phyloP scores from a whole-genome alignment of 2,888 invertebrate genomes.

The Melipona beecheii region DNA sequence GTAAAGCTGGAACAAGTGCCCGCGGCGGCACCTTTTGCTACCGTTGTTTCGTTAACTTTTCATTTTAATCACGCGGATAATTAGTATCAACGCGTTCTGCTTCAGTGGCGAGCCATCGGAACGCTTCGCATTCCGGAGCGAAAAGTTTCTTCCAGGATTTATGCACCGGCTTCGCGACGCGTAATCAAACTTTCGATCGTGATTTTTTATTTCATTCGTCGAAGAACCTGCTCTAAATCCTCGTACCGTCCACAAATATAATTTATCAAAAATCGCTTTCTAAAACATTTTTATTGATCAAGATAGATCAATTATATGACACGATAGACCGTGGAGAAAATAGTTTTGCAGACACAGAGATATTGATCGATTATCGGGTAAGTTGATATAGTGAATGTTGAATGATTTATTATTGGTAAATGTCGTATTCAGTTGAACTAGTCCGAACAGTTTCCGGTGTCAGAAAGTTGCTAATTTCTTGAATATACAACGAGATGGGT shows the following conservation, averaged over 20 bases:
- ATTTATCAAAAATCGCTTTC: no score
- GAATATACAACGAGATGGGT: not conserved
- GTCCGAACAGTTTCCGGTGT: not conserved
- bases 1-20: conserved; percentile 40
- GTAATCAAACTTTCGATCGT: not conserved
- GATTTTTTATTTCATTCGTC: not conserved
- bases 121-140: not conserved
- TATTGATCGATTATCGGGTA: no score
- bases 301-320: not conserved
- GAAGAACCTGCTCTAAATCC: not conserved
- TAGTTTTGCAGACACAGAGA: no score
- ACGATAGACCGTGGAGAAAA: no score
- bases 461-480: not conserved
- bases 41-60: conserved; percentile 33
- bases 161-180: not conserved
- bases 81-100: conserved; percentile 8
- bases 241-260: no score
- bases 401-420: not conserved
- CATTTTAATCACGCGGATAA: conserved; percentile 38
- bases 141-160: not conserved
- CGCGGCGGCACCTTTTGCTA: conserved; percentile 16
- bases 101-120: not conserved
- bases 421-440: not conserved
- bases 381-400: not conserved
- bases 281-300: not conserved